phyloP scores from a whole-genome alignment of 2,888 invertebrate species.

The Dasysyrphus albostriatus region DNA sequence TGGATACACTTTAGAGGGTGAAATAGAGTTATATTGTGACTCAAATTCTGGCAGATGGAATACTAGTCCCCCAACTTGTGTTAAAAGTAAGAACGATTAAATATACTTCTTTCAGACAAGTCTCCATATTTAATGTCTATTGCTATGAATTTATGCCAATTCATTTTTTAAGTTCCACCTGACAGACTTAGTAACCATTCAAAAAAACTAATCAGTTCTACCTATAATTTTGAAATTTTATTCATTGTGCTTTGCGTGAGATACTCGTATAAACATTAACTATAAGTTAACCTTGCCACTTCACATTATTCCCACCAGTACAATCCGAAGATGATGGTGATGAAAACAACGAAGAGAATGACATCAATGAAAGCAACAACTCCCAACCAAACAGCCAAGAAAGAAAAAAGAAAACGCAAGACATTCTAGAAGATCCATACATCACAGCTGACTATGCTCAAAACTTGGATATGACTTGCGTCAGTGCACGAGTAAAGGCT shows the following conservation, averaged over 20 bases:
- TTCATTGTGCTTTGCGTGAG: neutral
- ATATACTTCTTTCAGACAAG: neutral
- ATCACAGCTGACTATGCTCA: conserved; percentile 79
- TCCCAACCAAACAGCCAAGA: conserved; percentile 24
- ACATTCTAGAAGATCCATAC: conserved; percentile 80
- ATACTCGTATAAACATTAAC: neutral
- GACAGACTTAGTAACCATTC: too few species aligned
- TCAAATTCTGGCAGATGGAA: conserved; percentile 82
- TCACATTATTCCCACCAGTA: conserved; percentile 28
- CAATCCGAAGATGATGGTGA: conserved; percentile 75
- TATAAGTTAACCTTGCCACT: neutral
- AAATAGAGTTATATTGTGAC: conserved; percentile 80
- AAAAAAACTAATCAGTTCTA: neutral
- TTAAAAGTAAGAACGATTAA: conserved; percentile 76
- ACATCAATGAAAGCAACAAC: conserved; percentile 39
- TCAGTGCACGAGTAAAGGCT: conserved; percentile 81
- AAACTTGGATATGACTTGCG: conserved; percentile 82
- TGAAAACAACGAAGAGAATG: conserved; percentile 48
- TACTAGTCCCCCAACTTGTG: conserved; percentile 81
- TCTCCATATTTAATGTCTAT: too few species aligned
- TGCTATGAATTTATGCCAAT: too few species aligned
- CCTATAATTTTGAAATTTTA: neutral
- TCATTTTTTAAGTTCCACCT: too few species aligned
- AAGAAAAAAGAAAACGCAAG: conserved; percentile 78
- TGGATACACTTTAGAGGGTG: conserved; percentile 81